Base-by-base conservation (phyloP, 2,888 invertebrate genomes). In the Entomobrya proxima region DNA sequence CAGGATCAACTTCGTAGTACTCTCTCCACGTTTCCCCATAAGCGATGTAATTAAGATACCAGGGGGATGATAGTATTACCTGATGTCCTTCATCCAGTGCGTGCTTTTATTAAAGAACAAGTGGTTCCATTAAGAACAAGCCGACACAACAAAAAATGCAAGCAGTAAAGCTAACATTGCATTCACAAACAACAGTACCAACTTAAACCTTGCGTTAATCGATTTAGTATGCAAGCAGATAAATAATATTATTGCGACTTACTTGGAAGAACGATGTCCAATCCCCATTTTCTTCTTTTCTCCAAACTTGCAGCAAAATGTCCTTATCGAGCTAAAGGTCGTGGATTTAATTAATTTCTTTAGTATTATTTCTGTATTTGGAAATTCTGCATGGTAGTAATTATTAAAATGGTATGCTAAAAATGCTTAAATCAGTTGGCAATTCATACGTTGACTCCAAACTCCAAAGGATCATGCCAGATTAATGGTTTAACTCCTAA, bases 391-490 rank as follows among this genome's bases (percentile, higher is more conserved):
- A 35, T 61, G 50, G n/a, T n/a, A n/a, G 47, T 72, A 47, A 32
- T 27, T 27, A 3, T 77, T 18, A 9, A n/a, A 64, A 32, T n/a
- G 32, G n/a, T n/a, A 15, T 15, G 64, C 15, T 35, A 35, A 35
- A 24, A 37, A 21, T 69, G 27, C 37, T 24, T 24, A 24, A 15
- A 35, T n/a, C 11, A 35, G 32, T 32, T 47, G 44, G 13, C 11
- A 9, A 4, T 52, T 27, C 80, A 27, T 80, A 91, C 90, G 0
- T 92, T 90, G 0, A 95, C 95, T 0, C 94, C 94, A 91, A 96
- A 96, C 88, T 95, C 95, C 90, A 95, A 95, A 0, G 97, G 96
- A 93, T 98, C 98, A 93, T 98, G 95, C 96, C 96, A 96, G 24
- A 96, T 95, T 37, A 96, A 92, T 50, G 94, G 93, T 50, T 92